Base-by-base conservation (phyloP, 2,797 vertebrate genomes). In the Pelochelys cantorii region DNA sequence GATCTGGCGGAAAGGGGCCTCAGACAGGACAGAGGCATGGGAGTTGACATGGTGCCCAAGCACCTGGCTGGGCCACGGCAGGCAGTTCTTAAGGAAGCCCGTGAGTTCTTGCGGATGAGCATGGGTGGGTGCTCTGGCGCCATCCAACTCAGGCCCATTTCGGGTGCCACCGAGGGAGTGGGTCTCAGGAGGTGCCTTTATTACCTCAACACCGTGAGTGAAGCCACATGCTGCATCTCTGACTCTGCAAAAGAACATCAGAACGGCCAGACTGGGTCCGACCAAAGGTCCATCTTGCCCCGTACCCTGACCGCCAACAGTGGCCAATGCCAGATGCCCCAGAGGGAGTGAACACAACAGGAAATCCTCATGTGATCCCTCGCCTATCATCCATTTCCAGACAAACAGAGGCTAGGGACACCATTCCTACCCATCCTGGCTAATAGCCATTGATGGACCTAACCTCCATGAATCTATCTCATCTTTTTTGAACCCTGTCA, bases 101-200 rank as follows among this genome's bases (percentile, higher is more conserved):
- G 37, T 75, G 37, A 27, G 17, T 11, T 34, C n/a, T 71, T 71
- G 65, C 65, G 11, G n/a, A 71, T 34, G 18, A 71, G 75, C 80
- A 86, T 42, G 7, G 0, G 0, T 0, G 60, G 48, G 0, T 2
- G 86, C 79, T 78, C 81, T 82, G 27, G 23, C 52, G 78, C 13
- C 83, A 14, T 23, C 4, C 20, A 20, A 15, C 53, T 48, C 1
- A 0, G 25, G 15, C 5, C 3, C 34, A 22, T 91, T 5, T 48
- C 1, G 14, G 17, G 17, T 42, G 27, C 81, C 84, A 14, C 5
- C 15, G 34, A 82, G 52, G 37, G 10, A 3, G 0, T 55, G 60
- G 0, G 5, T n/a, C 14, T 37, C 65, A 6, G 13, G 31, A 54
- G 12, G 3, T 54, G 11, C 4, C 65, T 86, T 56, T 31, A 75